Conservation (phyloP, 2,113 vertebrate species). For the Lathamus discolor region DNA sequence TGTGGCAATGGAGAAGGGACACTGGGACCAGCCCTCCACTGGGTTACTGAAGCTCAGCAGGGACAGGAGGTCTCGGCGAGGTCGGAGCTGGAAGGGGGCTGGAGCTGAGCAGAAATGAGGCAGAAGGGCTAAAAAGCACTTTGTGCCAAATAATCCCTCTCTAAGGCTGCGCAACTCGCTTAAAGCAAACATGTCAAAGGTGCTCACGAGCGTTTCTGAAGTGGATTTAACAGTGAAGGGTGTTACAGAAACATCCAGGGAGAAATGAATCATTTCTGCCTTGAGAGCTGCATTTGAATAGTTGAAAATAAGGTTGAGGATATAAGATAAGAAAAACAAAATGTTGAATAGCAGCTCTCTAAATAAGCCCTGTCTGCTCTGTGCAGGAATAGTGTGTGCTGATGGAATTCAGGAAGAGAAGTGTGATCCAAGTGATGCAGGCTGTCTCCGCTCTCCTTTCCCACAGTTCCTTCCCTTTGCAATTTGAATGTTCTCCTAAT, state of each 20-base stretch:
- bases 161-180: not conserved
- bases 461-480: not conserved
- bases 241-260: not conserved
- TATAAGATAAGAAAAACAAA: constrained; percentile 16
- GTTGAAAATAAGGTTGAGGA: not conserved
- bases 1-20: not conserved
- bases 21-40: not conserved
- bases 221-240: not conserved
- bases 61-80: not conserved
- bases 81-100: not conserved
- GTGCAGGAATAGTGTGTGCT: not conserved
- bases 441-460: not conserved
- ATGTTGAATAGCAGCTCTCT: not conserved
- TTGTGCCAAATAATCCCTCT: not conserved
- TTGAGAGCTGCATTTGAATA: not conserved
- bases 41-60: fast-evolving
- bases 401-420: not conserved
- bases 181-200: not conserved
- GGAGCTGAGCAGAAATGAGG: not conserved
- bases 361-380: not conserved
- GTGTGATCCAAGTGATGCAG: not conserved
- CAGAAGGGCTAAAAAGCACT: not conserved
- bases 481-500: not conserved
- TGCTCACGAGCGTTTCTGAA: not conserved
- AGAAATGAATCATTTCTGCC: constrained; percentile 28